Evolutionary conservation across 2,888 invertebrate genomes (phyloP).

Genomic region (Leptinotarsa juncta): DNA sequence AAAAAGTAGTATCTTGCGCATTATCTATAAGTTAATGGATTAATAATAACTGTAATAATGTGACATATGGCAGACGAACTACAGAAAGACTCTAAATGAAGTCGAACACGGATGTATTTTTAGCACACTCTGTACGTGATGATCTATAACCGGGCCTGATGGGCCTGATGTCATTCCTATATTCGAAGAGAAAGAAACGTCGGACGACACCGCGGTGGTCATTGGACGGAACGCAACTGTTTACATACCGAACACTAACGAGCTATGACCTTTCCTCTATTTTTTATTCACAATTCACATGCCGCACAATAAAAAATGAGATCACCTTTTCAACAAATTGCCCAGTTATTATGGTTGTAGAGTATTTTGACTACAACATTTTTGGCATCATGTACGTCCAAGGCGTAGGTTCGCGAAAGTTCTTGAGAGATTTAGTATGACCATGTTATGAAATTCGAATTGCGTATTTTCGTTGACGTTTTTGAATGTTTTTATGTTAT

Average conservation of each 20-base stretch:
- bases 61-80: no score
- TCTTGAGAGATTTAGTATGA: not conserved
- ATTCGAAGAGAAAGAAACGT: slow-evolving; percentile 38
- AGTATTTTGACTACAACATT: slow-evolving; percentile 29
- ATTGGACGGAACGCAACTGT: slow-evolving; percentile 26
- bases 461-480: no score
- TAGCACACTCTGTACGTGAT: slow-evolving; percentile 14
- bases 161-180: slow-evolving; percentile 41
- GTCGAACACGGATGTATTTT: slow-evolving; percentile 1
- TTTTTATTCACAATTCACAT: slow-evolving; percentile 29
- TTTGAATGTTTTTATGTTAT: no score
- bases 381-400: slow-evolving; percentile 23
- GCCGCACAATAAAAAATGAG: slow-evolving; percentile 34
- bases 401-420: slow-evolving; percentile 1
- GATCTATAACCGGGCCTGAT: slow-evolving; percentile 18
- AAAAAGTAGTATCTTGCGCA: no score
- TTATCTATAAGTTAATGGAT: no score
- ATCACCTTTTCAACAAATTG: slow-evolving; percentile 32
- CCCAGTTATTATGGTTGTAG: slow-evolving; percentile 20
- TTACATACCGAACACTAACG: slow-evolving; percentile 36
- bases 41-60: no score
- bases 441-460: no score
- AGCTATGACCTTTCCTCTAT: slow-evolving; percentile 41
- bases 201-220: slow-evolving; percentile 21
- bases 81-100: not conserved